Evolutionary conservation across 2,797 vertebrate genomes (phyloP).

Genomic region (Chelonia mydas): DNA sequence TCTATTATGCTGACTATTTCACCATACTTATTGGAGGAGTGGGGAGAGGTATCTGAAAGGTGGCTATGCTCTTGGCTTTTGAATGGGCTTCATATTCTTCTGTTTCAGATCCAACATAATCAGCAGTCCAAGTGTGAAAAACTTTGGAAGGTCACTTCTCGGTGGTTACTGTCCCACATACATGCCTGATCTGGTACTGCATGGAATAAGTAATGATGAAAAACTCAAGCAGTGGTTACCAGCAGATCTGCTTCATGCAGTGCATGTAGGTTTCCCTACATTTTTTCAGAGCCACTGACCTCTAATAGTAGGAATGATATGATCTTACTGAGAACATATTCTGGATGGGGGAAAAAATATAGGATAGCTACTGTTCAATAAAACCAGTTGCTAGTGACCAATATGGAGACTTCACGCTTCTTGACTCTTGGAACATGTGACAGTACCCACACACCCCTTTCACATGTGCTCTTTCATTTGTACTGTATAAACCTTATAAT

Average conservation of each 20-base stretch:
- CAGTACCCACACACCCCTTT: not conserved
- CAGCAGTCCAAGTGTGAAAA: slow-evolving; percentile 83
- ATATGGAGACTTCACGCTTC: not conserved
- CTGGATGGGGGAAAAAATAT: not conserved
- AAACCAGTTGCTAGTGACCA: not conserved
- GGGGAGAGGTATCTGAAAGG: not conserved
- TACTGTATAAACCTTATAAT: not conserved
- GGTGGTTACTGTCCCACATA: slow-evolving; percentile 89
- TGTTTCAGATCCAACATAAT: slow-evolving; percentile 82
- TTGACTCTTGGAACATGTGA: not conserved
- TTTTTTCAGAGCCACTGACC: not conserved
- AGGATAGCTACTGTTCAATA: not conserved
- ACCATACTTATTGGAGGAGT: not conserved
- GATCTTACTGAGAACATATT: not conserved
- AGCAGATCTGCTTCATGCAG: slow-evolving; percentile 85
- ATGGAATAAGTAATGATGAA: slow-evolving; percentile 85
- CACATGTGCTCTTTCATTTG: not conserved
- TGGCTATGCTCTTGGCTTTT: not conserved
- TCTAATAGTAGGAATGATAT: not conserved
- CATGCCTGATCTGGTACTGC: slow-evolving; percentile 89
- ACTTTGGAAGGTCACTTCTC: slow-evolving; percentile 88
- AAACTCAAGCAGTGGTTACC: slow-evolving; percentile 85
- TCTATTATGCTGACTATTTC: not conserved
- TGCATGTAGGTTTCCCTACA: slow-evolving; percentile 82
- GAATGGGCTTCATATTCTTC: slow-evolving; percentile 31